Evolutionary conservation across 1,140 invertebrate genomes (phyloP).

Genomic region (Periplaneta americana): DNA sequence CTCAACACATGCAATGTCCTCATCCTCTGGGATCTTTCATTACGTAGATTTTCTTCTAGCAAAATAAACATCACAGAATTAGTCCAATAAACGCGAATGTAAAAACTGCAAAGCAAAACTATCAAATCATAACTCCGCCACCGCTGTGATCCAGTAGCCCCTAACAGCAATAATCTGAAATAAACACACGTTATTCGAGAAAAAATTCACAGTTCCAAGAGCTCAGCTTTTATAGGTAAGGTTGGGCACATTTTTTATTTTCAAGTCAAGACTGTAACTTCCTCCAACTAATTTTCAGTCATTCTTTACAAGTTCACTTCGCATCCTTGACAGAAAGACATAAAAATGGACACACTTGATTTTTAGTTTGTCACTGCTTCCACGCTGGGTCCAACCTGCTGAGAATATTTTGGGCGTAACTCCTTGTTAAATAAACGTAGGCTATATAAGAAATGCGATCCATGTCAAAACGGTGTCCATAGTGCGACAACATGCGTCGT

Average conservation of each 20-base stretch:
- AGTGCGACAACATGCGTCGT: too few relatives aligned
- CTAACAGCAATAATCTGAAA: not conserved
- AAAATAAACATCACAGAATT: too few relatives aligned
- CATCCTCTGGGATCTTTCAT: too few relatives aligned
- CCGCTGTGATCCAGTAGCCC: not conserved
- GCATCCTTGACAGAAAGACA: not conserved
- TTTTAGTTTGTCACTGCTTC: not conserved
- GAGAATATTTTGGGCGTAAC: not conserved
- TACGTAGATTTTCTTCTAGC: too few relatives aligned
- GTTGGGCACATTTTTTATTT: not conserved
- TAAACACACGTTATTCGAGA: not conserved
- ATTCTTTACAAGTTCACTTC: not conserved
- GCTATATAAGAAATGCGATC: not conserved
- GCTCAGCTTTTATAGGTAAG: not conserved
- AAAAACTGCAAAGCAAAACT: too few relatives aligned
- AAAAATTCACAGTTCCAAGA: not conserved
- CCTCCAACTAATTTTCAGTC: not conserved
- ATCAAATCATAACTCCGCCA: not conserved
- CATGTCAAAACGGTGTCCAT: not conserved
- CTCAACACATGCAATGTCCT: too few relatives aligned
- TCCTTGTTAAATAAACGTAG: not conserved
- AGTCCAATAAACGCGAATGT: too few relatives aligned
- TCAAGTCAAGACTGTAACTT: not conserved
- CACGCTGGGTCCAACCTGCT: not conserved
- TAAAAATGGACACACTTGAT: not conserved